These are phyloP conservation scores for Gymnobelideus leadbeateri DNA, from an alignment of 2,113 vertebrate genomes.

Conservation along the genomic window DNA sequence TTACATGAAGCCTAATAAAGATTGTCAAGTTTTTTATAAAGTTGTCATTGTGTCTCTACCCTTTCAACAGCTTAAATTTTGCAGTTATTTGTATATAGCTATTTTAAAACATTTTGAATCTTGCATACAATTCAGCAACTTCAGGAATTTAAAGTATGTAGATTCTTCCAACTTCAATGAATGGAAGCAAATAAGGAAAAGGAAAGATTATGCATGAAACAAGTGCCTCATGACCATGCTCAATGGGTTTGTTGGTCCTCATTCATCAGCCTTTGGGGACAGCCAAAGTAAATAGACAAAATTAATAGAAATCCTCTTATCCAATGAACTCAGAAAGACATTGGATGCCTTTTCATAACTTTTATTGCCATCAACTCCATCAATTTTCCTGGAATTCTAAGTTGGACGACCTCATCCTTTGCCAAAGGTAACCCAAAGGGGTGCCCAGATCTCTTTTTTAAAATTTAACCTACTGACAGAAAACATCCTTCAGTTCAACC, in stretches of 20 bases:
- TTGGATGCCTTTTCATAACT: neutral
- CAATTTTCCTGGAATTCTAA: neutral
- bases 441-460: neutral
- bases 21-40: neutral
- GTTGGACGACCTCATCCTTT: neutral
- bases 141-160: neutral
- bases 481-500: neutral
- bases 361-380: neutral
- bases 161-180: neutral
- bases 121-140: neutral
- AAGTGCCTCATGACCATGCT: neutral
- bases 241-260: neutral
- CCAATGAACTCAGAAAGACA: neutral
- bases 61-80: neutral
- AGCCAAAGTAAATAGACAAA: neutral
- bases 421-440: neutral
- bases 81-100: neutral
- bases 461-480: neutral
- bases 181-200: neutral
- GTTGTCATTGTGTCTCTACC: neutral
- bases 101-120: neutral
- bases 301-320: neutral
- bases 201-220: neutral
- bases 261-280: neutral
- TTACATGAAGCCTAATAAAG: neutral